Percentiles rank a stretch among this genome's conserved stretches.
These are phyloP conservation scores for Falco naumanni DNA, from an alignment of 2,797 vertebrate genomes.

Conservation along the genomic window DNA sequence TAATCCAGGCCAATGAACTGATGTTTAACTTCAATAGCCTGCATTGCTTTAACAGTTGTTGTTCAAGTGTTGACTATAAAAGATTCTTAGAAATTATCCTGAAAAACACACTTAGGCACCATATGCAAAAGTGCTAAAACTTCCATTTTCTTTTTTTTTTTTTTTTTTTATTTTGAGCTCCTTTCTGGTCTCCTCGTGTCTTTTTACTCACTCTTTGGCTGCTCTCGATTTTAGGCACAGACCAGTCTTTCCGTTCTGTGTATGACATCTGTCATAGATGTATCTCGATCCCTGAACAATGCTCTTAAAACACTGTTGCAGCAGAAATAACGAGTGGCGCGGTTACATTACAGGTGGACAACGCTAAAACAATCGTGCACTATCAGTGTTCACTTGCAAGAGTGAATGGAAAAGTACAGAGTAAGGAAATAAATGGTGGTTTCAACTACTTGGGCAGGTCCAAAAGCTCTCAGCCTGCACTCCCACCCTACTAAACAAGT, in stretches of 20 bases:
- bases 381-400: background rate
- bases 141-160: background rate
- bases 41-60: background rate
- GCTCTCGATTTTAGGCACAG: background rate
- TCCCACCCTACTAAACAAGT: background rate
- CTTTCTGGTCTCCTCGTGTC: background rate
- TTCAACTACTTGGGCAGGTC: background rate
- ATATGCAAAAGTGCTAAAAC: background rate
- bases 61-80: background rate
- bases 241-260: background rate
- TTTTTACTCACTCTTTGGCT: background rate
- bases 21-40: background rate
- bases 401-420: background rate
- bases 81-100: background rate
- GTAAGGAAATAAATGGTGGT: background rate
- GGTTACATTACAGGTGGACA: background rate
- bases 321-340: background rate
- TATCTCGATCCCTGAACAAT: background rate
- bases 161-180: background rate
- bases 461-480: background rate
- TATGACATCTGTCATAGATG: background rate
- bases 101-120: background rate
- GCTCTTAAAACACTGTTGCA: background rate
- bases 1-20: background rate
- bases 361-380: background rate